Base-by-base conservation (phyloP, 2,797 vertebrate species). In the Gadopsis marmoratus region DNA sequence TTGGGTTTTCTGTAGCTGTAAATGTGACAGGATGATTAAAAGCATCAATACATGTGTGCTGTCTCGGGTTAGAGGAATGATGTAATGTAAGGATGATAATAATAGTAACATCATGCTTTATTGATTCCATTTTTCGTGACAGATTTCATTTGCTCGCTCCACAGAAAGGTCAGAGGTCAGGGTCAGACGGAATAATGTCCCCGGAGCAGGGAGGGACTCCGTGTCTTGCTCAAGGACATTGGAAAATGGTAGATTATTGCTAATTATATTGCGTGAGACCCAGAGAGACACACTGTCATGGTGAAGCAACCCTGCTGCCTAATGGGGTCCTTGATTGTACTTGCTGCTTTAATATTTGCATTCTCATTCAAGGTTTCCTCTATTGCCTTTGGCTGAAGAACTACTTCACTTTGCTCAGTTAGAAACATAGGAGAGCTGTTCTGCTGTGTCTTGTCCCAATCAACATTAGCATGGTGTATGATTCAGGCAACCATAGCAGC, bases 201-300 rank as follows among this genome's bases (percentile, higher is more conserved):
- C 39, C 45, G 39, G 47, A 66, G 45, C 35, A 55, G 8, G 21
- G 68, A 55, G 16, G 8, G 26, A 64, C 54, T 69, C 5, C 11
- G 6, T 62, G 74, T 74, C 13, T 66, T 35, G n/a, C 53, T 79
- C 69, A 75, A 83, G 67, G 75, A 78, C 69, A 26, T 77, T 78
- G 75, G 5, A 56, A 31, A 78, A 76, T 68, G 16, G 47, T 37
- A 54, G 58, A 71, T 76, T 67, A 31, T 71, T 62, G 5, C 29
- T 78, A 65, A 74, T 78, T 43, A 56, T 47, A 73, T 50, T 5
- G 0, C 35, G 26, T 45, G 1, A 71, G 37, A 48, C 39, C 17
- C 26, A 45, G 11, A 65, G 26, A 63, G 39, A 67, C 21, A 5
- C 33, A 3, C 14, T 63, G 0, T 26, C 39, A 74, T 70, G 60